phyloP scores from a whole-genome alignment of 2,888 invertebrate genomes.

The Tribolium freemani region DNA sequence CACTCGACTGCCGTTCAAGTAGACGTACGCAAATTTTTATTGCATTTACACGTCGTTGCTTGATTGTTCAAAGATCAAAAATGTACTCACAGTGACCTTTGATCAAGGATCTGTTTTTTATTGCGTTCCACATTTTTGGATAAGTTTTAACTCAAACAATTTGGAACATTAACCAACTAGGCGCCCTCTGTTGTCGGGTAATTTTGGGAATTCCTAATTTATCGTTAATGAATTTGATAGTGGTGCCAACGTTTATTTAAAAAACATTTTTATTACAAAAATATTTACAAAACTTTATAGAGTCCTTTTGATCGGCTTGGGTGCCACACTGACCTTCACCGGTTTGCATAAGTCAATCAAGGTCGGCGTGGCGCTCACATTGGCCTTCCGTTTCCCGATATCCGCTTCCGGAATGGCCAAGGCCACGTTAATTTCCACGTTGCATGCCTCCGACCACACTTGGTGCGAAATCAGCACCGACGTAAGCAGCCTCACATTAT shows the following conservation, averaged over 20 bases:
- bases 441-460: constrained; percentile 93
- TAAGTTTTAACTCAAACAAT: too few species aligned
- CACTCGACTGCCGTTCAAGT: not conserved
- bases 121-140: too few species aligned
- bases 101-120: not conserved
- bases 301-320: constrained; percentile 86
- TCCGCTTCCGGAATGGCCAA: constrained; percentile 79
- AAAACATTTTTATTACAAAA: too few species aligned
- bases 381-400: constrained; percentile 65
- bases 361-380: constrained; percentile 69
- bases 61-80: not conserved
- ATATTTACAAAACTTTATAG: constrained; percentile 51
- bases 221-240: not conserved
- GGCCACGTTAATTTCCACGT: constrained; percentile 88
- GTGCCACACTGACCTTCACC: constrained; percentile 88
- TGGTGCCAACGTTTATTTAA: too few species aligned
- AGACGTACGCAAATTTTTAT: not conserved
- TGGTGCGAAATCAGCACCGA: constrained; percentile 92
- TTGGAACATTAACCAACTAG: too few species aligned
- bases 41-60: not conserved
- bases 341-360: constrained; percentile 88
- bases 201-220: too few species aligned
- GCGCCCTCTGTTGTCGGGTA: too few species aligned
- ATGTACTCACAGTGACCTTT: not conserved
- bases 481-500: constrained; percentile 82